Percentiles rank a stretch among this genome's conserved stretches.
Evolutionary conservation across 2,797 vertebrate species (phyloP).

Genomic region (Eulemur albifrons): DNA sequence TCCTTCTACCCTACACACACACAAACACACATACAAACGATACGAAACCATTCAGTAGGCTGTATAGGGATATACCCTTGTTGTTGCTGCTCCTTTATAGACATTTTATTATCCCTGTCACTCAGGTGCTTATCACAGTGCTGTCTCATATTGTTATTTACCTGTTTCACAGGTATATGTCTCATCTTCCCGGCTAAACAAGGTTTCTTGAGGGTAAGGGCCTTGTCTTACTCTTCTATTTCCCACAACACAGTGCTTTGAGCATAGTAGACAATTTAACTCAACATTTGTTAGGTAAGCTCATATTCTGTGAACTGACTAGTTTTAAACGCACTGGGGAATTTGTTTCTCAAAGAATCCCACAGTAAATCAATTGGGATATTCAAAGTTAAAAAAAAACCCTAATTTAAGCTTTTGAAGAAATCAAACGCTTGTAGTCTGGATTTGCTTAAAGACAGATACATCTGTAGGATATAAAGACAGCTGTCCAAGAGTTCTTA

Average conservation of each 20-base stretch:
- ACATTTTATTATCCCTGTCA: neutral
- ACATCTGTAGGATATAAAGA: neutral
- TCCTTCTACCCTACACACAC: neutral
- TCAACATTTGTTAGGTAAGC: neutral
- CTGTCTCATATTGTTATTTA: conserved; percentile 37
- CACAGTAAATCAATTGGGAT: conserved; percentile 29
- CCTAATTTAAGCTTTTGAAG: conserved; percentile 11
- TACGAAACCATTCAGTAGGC: neutral
- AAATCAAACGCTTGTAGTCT: conserved; percentile 18
- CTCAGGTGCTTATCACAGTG: neutral
- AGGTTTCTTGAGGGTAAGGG: conserved; percentile 39
- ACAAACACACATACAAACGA: neutral
- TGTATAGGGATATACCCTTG: neutral
- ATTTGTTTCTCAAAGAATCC: conserved; percentile 41
- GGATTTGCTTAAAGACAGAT: conserved; percentile 41
- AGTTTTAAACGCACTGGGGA: conserved; percentile 20
- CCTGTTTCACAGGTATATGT: conserved; percentile 43
- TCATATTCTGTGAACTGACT: conserved; percentile 41
- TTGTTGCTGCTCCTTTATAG: neutral
- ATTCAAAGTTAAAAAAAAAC: conserved; percentile 26
- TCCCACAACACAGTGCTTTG: conserved; percentile 50
- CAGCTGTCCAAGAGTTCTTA: conserved; percentile 15
- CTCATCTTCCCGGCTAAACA: conserved; percentile 56
- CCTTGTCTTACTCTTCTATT: conserved; percentile 53
- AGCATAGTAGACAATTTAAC: conserved; percentile 6